phyloP scores from a whole-genome alignment of 2,113 vertebrate genomes.

The Leptobrachium ailaonicum region DNA sequence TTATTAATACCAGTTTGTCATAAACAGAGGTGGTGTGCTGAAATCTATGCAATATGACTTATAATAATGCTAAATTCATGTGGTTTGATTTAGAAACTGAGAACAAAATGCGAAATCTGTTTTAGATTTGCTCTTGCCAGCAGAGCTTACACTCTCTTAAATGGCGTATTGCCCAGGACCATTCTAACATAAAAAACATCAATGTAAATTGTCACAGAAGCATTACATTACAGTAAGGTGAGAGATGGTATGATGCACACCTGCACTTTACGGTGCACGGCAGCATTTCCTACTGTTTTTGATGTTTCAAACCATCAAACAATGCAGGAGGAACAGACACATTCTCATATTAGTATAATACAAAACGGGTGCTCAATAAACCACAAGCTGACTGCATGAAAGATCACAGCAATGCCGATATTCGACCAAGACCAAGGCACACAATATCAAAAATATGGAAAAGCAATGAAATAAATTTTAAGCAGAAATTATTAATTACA shows the following conservation, averaged over 20 bases:
- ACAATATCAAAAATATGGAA: conserved; percentile 1
- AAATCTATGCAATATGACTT: too few relatives aligned
- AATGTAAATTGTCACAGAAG: background rate
- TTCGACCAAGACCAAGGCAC: background rate
- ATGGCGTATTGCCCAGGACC: too few relatives aligned
- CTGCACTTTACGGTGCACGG: background rate
- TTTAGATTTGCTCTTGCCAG: too few relatives aligned
- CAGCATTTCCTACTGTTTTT: background rate
- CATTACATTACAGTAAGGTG: background rate
- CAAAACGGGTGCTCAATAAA: background rate
- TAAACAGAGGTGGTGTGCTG: too few relatives aligned
- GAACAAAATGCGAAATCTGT: too few relatives aligned
- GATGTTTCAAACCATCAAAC: background rate
- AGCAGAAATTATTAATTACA: background rate
- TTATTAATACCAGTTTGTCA: too few relatives aligned
- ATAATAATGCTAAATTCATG: too few relatives aligned
- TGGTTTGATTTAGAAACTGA: too few relatives aligned
- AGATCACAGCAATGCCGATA: background rate
- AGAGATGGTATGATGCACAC: background rate
- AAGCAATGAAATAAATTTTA: background rate
- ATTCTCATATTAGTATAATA: background rate
- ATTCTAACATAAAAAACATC: too few relatives aligned
- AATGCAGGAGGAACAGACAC: too few relatives aligned
- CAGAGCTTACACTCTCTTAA: too few relatives aligned
- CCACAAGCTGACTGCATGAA: background rate